These are phyloP conservation scores for Heliconius cydno DNA, from an alignment of 2,888 invertebrate genomes.

Conservation along the genomic window DNA sequence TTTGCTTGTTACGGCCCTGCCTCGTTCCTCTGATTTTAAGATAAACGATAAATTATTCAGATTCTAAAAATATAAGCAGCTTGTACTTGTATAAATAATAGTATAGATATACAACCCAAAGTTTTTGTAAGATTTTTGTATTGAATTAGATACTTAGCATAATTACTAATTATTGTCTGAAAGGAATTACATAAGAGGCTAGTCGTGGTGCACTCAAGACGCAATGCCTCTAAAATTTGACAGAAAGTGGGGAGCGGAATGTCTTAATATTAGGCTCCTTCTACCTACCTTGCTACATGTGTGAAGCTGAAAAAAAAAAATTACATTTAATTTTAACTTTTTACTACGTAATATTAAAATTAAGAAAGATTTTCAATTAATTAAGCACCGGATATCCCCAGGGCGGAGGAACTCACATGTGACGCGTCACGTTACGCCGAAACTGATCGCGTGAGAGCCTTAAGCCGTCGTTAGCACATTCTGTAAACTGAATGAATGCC, in stretches of 20 bases:
- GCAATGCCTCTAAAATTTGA: too few relatives aligned
- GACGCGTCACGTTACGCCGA: constrained; percentile 61
- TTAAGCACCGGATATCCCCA: constrained; percentile 25
- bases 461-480: constrained; percentile 67
- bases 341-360: background rate
- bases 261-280: too few relatives aligned
- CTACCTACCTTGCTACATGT: too few relatives aligned
- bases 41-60: constrained; percentile 45
- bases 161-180: background rate
- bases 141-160: background rate
- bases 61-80: constrained; percentile 31
- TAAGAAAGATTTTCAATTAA: background rate
- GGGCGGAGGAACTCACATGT: constrained; percentile 8
- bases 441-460: constrained; percentile 65
- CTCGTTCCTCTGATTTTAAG: constrained; percentile 44
- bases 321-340: background rate
- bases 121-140: background rate
- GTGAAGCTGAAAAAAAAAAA: background rate
- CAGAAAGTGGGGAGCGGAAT: too few relatives aligned
- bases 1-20: constrained; percentile 51
- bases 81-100: constrained; percentile 11
- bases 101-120: background rate
- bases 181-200: too few relatives aligned
- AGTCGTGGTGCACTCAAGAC: too few relatives aligned
- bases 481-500: constrained; percentile 67